These are phyloP conservation scores for Drosophila colorata DNA, from an alignment of 2,888 invertebrate genomes.

Conservation along the genomic window DNA sequence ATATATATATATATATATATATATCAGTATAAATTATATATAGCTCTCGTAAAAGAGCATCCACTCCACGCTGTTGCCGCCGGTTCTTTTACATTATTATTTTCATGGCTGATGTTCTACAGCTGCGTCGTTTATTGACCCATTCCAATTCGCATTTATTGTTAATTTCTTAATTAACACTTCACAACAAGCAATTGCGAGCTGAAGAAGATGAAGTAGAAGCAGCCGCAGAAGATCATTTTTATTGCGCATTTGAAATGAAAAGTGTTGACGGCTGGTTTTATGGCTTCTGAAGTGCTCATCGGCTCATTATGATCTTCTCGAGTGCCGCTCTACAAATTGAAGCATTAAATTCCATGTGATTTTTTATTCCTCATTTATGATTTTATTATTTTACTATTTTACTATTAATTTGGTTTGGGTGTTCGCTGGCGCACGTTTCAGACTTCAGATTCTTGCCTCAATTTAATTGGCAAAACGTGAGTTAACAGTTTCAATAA, in stretches of 20 bases:
- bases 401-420: conserved; percentile 39
- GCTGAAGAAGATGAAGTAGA: conserved; percentile 1
- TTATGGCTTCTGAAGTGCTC: conserved; percentile 54
- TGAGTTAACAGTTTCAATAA: conserved; percentile 76
- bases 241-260: conserved; percentile 72
- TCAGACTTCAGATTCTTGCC: conserved; percentile 61
- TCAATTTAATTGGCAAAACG: conserved; percentile 72
- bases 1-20: not conserved
- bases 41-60: not conserved
- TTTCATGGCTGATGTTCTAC: conserved; percentile 20
- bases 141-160: conserved; percentile 39
- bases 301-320: conserved; percentile 62
- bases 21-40: too few relatives aligned
- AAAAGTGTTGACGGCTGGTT: conserved; percentile 69
- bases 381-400: conserved; percentile 7
- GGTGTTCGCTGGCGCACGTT: conserved; percentile 70
- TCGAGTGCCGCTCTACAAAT: conserved; percentile 73
- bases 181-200: conserved; percentile 38
- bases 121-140: conserved; percentile 56
- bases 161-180: conserved; percentile 78
- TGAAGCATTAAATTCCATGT: conserved; percentile 70
- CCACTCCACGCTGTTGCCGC: not conserved
- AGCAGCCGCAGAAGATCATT: conserved; percentile 20
- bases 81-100: not conserved
- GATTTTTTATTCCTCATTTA: not conserved